Evolutionary conservation across 2,797 vertebrate species (phyloP), one percentile per base, ranked within the genome.

Genomic region (Harpagifer antarcticus): DNA sequence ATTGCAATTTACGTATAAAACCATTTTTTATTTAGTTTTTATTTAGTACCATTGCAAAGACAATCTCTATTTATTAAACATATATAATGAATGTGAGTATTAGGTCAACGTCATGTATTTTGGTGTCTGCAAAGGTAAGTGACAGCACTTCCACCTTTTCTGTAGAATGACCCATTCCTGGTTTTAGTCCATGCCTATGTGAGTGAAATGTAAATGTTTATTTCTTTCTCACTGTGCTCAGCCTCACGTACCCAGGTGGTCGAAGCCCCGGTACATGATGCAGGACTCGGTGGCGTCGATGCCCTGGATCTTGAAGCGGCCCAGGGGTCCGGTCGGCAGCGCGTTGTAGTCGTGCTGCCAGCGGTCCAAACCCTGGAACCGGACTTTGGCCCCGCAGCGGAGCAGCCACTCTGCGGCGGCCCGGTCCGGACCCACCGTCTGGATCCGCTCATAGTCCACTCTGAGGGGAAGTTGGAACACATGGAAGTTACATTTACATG

Each of bases 331-430:
- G 0, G 95, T 94, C 0, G 98, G 98, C 72, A 99, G 96, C 0
- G 74, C 94, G 0, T 97, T 99, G 93, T 99, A 99, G 93, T 99
- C 97, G 1, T 94, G 93, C 55, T 99, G 97, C 96, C 96, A 99
- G 49, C 88, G 96, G 4, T 98, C 95, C 9, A 96, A 96, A 88
- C 97, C 97, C 9, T 91, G 88, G 68, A 95, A 99, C 20, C 96
- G 90, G 16, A 99, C 97, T 81, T 92, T 90, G 11, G 97, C 98
- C 0, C 98, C 98, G 2, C 98, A 99, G 9, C 98, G 96, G 79
- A 99, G 89, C 59, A 99, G 95, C 98, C 98, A 99, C 85, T 99
- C 98, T 0, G 98, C 96, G 0, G 98, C 97, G 0, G 98, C 98
- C 53, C 96, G 93, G 80, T 99, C 97, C 0, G 98, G 97, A 1